Evolutionary conservation across 1,140 invertebrate species (phyloP), one percentile per base, ranked within the genome.

Genomic region (Trichomalopsis sarcophagae): DNA sequence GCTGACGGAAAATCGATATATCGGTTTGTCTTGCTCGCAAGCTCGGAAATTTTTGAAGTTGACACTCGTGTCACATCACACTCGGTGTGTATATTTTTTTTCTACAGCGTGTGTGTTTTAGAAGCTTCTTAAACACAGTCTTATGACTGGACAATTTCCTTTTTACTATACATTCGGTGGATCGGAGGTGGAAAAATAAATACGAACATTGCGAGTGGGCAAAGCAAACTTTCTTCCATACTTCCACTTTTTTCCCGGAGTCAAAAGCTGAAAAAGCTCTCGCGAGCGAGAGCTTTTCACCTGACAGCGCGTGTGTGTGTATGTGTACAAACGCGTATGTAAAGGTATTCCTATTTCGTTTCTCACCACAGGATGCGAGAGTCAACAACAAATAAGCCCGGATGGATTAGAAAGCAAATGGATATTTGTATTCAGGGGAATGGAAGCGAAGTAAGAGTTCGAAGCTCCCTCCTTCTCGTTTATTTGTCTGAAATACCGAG

Each of bases 351-450:
- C 13, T 66, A 27, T 66, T 78, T 78, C 76, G 76, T 62, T 78
- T n/a, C 50, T 78, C 50, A 30, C 30, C 50, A 50, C 55, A 47
- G 40, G 40, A 50, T 50, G 36, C 9, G 44, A 40, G 74, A 40
- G 36, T 76, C 40, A 76, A 76, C 40, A 50, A 27, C 27, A 76
- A 76, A 76, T 50, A 76, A 76, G 74, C n/a, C 10, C 40, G 36
- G 73, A 30, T 74, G 33, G 36, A 40, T 74, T 74, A 74, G 73
- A 74, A 77, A 47, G 40, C 40, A 76, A 47, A 76, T 76, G 71
- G 71, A 36, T 74, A 74, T 74, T 74, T 74, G 5, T 3, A 74
- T 74, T 74, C n/a, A 17, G 0, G 2, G 11, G 73, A 33, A 40
- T 74, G 2, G 33, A 74, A 40, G 11, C 7, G 73, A 74, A 44